Percentiles rank a stretch among this genome's conserved stretches.
Conservation (phyloP, 2,888 invertebrate genomes). For the Eupithecia abbreviata region DNA sequence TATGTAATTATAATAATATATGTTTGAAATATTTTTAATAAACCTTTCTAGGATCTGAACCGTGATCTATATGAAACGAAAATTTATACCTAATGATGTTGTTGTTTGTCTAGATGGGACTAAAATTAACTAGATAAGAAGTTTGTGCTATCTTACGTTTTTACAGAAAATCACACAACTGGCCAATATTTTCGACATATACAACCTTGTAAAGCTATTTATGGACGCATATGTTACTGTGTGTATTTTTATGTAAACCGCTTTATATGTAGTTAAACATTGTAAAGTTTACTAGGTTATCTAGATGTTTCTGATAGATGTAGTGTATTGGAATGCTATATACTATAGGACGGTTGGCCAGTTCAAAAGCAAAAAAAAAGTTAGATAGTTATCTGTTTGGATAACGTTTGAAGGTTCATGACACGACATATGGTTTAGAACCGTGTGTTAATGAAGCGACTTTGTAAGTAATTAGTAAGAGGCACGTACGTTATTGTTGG, state of each 20-base stretch:
- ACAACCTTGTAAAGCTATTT: slow-evolving; percentile 54
- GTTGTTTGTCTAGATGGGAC: slow-evolving; percentile 63
- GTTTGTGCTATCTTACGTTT: slow-evolving; percentile 60
- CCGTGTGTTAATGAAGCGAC: slow-evolving; percentile 34
- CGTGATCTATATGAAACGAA: slow-evolving; percentile 69
- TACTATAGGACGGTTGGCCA: slow-evolving; percentile 52
- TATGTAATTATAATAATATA: neutral
- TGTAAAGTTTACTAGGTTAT: slow-evolving; percentile 63
- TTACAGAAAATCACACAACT: slow-evolving; percentile 54
- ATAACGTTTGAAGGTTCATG: slow-evolving; percentile 24
- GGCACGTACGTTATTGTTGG: slow-evolving; percentile 48
- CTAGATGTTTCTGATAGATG: slow-evolving; percentile 62
- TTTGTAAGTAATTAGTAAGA: slow-evolving; percentile 36
- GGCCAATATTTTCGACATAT: slow-evolving; percentile 59
- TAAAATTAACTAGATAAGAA: slow-evolving; percentile 54
- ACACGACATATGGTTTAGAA: slow-evolving; percentile 37
- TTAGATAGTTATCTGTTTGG: slow-evolving; percentile 21
- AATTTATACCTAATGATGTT: slow-evolving; percentile 59
- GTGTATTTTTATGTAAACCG: slow-evolving; percentile 68
- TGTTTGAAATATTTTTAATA: slow-evolving; percentile 6
- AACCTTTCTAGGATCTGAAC: slow-evolving; percentile 49
- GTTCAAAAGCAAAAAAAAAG: slow-evolving; percentile 38
- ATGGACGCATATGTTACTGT: slow-evolving; percentile 57
- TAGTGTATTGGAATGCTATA: slow-evolving; percentile 47
- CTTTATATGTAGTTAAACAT: slow-evolving; percentile 71